Evolutionary conservation across 2,888 invertebrate genomes (phyloP), one percentile per base, ranked within the genome.

Genomic region (Galerucella calmariensis): DNA sequence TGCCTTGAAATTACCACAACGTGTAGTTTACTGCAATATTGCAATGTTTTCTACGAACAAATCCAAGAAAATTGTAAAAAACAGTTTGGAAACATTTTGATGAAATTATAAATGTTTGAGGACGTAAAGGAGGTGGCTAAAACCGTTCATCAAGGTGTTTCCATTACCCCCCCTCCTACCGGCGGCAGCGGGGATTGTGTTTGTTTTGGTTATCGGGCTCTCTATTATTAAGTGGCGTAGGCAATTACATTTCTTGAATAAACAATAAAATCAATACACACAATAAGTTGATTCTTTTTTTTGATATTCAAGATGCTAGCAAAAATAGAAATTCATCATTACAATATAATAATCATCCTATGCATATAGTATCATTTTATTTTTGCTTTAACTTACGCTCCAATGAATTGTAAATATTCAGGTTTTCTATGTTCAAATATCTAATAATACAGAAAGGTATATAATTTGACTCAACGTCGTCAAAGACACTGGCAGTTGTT

Each of bases 71-170:
- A 56, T 56, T 56, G 56, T 56, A 56, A 63, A 20, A 16, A 75
- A 71, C 66, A 56, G 77, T 77, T 80, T 84, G 88, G 88, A 89
- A 88, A 88, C 88, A 88, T 88, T 88, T 88, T 88, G 88, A 88
- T 88, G 88, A 84, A 79, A 72, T 66, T 51, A 63, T 70, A 20
- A 77, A 74, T 78, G 79, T 27, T 4, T 12, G 77, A 77, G 77
- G 79, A 77, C 81, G 84, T 82, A 83, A 81, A 80, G 81, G 83
- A 83, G 86, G 86, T 86, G 87, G 85, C 85, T 87, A 86, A 85
- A 82, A 85, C 84, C 84, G 84, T 84, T 87, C 81, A 88, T 89
- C 89, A 89, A 89, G 88, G 88, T 89, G 88, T 89, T 89, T 89
- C 89, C 89, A 87, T 85, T 81, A 80, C 83, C 82, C 56, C 83